Base-by-base conservation (phyloP, 2,797 vertebrate species). In the Clarias pachynema region DNA sequence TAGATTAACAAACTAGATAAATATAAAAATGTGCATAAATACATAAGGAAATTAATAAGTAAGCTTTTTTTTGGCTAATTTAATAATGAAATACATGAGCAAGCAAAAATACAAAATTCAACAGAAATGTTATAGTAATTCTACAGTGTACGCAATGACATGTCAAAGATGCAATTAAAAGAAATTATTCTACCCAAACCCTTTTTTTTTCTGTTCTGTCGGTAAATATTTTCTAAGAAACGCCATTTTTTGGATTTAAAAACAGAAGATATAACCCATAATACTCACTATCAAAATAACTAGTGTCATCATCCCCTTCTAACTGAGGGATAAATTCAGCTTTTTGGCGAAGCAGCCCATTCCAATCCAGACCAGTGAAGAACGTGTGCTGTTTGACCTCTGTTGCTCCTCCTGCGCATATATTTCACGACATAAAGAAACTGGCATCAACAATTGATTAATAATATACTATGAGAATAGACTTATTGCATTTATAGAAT, bases 261-360 rank as follows among this genome's bases (percentile, higher is more conserved):
- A 34, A 22, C 15, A 1, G 7, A 44, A 26, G 4, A 53, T 4
- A 29, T 16, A 29, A 34, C 4, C 12, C n/a, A 22, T 37, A 79
- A 57, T 40, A 91, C 97, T 91, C 93, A 99, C 98, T 99, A 94
- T 99, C 98, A 3, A 99, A 99, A 93, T 99, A 99, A 93, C 97
- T 99, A 81, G 98, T 99, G 92, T 99, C 98, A 0, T 99, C 98
- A 86, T 99, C 98, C 0, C 97, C 97, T 77, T 99, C 98, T 40
- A 99, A 94, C 91, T 99, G 98, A 7, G 98, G 98, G 88, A 99
- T 97, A 80, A 99, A 99, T 91, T 99, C 98, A 0, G 98, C 98
- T 91, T 99, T 99, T 91, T 97, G 98, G 22, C 98, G 93, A 87
- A 99, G 94, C n/a, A 99, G 96, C 40, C 98, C 97, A 0, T 97